These are phyloP conservation scores for Solea senegalensis DNA, from an alignment of 2,113 vertebrate species.

Conservation along the genomic window DNA sequence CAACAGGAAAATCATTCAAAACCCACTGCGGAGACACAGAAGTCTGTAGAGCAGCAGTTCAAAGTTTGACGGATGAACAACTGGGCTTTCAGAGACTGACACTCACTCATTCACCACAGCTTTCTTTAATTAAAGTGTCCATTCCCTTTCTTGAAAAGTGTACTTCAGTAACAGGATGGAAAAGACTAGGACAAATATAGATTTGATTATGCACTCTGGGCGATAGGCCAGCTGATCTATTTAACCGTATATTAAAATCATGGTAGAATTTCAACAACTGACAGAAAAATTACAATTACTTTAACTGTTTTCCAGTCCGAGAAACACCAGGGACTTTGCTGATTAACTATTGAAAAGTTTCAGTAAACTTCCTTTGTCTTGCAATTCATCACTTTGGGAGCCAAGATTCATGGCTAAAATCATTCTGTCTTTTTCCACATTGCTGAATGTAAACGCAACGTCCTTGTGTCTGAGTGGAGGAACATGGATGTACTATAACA, in stretches of 20 bases:
- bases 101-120: slow-evolving; percentile 64
- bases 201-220: slow-evolving; percentile 50
- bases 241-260: slow-evolving; percentile 39
- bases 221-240: slow-evolving; percentile 16
- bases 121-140: slow-evolving; percentile 75
- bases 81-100: slow-evolving; percentile 58
- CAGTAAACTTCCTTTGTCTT: slow-evolving; percentile 48
- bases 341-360: slow-evolving; percentile 56
- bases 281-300: slow-evolving; percentile 44
- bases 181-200: slow-evolving; percentile 63
- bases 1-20: slow-evolving; percentile 76
- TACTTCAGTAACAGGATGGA: slow-evolving; percentile 47
- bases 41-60: slow-evolving; percentile 54
- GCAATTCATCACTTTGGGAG: slow-evolving; percentile 47
- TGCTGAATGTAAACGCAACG: slow-evolving; percentile 68
- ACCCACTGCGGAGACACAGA: slow-evolving; percentile 66
- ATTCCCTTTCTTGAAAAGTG: slow-evolving; percentile 50
- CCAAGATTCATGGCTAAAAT: slow-evolving; percentile 60
- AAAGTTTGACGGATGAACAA: slow-evolving; percentile 72
- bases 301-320: slow-evolving; percentile 34
- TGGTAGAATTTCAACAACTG: slow-evolving; percentile 51
- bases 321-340: slow-evolving; percentile 19
- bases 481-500: slow-evolving; percentile 79
- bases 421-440: slow-evolving; percentile 73
- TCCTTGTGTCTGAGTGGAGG: slow-evolving; percentile 63